Evolutionary conservation across 2,888 invertebrate species (phyloP), one percentile per base, ranked within the genome.

Genomic region (Pimpla rufipes): DNA sequence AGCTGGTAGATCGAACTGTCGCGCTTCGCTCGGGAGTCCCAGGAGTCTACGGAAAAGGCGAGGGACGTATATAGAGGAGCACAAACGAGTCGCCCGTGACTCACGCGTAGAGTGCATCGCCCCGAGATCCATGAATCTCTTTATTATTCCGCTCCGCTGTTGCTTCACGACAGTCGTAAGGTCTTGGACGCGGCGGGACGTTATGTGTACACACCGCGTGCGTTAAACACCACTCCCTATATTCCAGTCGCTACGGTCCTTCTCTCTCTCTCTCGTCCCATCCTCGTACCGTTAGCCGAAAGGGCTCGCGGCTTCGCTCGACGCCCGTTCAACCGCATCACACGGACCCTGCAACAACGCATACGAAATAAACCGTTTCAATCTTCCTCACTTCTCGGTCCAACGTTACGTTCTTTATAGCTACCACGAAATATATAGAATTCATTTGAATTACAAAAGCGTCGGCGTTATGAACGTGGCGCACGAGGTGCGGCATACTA

Each of bases 91-190:
- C 42, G 50, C 55, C 57, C 37, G 57, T 78, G 81, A 78, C 77
- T 79, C 84, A 76, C 71, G 71, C 40, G 18, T 74, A 81, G 86
- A 85, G 86, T 85, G 84, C 85, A 85, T 85, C 83, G 84, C 75
- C 85, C 85, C 59, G 80, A 81, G 70, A 84, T 85, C 78, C 82
- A 81, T 82, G 83, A 79, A 83, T 86, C 79, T 86, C 81, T 81
- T 85, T 86, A 83, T 83, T 79, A 75, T 82, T 83, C 85, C 68
- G 66, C 79, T 79, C 66, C 79, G 75, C 80, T 81, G 85, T 85
- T 84, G 78, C 84, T 83, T 84, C 83, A 83, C 82, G 74, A 74
- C 64, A 67, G 67, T 70, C 83, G 73, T 73, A 29, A 68, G 66
- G 59, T 62, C 81, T 80, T 62, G 66, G 40, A 67, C 66, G 77